Evolutionary conservation across 2,888 invertebrate species (phyloP).

Genomic region (Trachelus stipa): DNA sequence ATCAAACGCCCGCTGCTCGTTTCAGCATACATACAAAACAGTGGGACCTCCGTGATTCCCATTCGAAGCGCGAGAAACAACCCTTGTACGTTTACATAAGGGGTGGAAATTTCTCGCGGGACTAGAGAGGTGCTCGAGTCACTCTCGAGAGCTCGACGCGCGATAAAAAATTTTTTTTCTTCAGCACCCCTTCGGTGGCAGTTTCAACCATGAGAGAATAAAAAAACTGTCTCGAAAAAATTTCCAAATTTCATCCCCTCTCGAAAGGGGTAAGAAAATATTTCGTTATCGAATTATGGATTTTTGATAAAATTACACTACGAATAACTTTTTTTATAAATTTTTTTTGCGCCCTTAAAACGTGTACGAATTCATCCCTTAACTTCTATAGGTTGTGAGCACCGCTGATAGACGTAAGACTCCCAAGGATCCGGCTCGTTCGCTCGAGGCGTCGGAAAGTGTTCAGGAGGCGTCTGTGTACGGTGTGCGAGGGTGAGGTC

Average conservation of each 20-base stretch:
- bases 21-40: slow-evolving; percentile 26
- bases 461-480: slow-evolving; percentile 4
- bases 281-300: too few species aligned
- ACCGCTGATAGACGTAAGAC: slow-evolving; percentile 35
- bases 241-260: too few species aligned
- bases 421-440: slow-evolving; percentile 23
- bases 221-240: too few species aligned
- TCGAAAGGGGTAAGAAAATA: too few species aligned
- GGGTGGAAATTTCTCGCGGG: neutral
- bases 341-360: too few species aligned
- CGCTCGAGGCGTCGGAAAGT: slow-evolving; percentile 27
- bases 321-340: accelerated
- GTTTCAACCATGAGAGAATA: too few species aligned
- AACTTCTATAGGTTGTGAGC: slow-evolving; percentile 16
- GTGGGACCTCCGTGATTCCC: slow-evolving; percentile 23
- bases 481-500: neutral
- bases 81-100: neutral
- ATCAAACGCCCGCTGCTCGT: slow-evolving; percentile 24
- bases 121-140: neutral
- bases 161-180: too few species aligned
- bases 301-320: too few species aligned
- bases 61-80: slow-evolving; percentile 13
- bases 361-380: neutral
- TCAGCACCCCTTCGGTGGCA: too few species aligned
- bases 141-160: too few species aligned